phyloP scores from a whole-genome alignment of 1,140 invertebrate genomes.

The Diorhabda elongata region DNA sequence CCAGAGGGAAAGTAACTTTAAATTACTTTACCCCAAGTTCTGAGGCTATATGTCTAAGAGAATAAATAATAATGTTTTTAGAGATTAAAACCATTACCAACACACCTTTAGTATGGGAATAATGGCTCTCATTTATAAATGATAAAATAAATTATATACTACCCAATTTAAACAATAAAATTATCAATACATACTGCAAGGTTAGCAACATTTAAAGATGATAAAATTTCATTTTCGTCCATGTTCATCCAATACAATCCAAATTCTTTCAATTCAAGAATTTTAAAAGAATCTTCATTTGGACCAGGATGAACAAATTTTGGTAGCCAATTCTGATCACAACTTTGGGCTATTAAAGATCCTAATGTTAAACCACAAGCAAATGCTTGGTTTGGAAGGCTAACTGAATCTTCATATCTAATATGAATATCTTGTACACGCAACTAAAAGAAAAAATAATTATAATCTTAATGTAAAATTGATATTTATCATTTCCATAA shows the following conservation, averaged over 20 bases:
- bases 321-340: slow-evolving; percentile 82
- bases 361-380: slow-evolving; percentile 84
- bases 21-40: too few relatives aligned
- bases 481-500: too few relatives aligned
- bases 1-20: too few relatives aligned
- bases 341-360: slow-evolving; percentile 82
- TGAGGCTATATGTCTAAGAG: too few relatives aligned
- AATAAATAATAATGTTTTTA: too few relatives aligned
- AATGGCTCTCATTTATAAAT: too few relatives aligned
- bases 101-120: too few relatives aligned
- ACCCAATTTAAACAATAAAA: too few relatives aligned
- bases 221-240: slow-evolving; percentile 57
- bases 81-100: too few relatives aligned
- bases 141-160: too few relatives aligned
- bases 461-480: slow-evolving; percentile 7
- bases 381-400: slow-evolving; percentile 62
- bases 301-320: slow-evolving; percentile 66
- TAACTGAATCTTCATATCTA: slow-evolving; percentile 87
- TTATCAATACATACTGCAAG: slow-evolving; percentile 56
- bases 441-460: slow-evolving; percentile 56
- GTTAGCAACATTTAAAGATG: slow-evolving; percentile 63
- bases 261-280: slow-evolving; percentile 82
- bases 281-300: slow-evolving; percentile 72
- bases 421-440: slow-evolving; percentile 93
- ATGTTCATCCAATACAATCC: slow-evolving; percentile 88